Evolutionary conservation across 2,113 vertebrate species (phyloP), one percentile per base, ranked within the genome.

Genomic region (Sakesphorus luctuosus): DNA sequence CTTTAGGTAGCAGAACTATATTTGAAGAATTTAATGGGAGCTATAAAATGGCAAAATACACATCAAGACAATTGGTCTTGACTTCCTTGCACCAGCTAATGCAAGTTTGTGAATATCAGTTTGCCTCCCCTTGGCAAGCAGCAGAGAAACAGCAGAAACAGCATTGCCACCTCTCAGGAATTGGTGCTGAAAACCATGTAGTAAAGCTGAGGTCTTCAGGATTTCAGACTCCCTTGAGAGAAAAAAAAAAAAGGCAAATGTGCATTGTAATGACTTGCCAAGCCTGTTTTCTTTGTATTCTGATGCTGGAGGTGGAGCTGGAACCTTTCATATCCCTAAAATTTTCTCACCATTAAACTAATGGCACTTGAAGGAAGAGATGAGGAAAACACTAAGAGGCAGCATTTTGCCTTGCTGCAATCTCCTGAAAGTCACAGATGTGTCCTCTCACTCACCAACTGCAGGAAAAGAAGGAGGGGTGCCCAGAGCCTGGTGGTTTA

Each of bases 381-480:
- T 7, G 8, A 62, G 6, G 47, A 29, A 58, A 84, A 4, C 3
- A 40, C 7, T 26, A 20, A 14, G 4, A 84, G 4, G 16, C 44
- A 58, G 3, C 6, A 29, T 46, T 53, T 84, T 52, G 13, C 40
- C 33, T 62, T 71, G 10, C 36, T 84, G 10, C 19, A 67, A 18
- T 7, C 25, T 36, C 31, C 18, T 71, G 81, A 36, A 62, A 71
- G 21, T 23, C 31, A 66, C 13, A 71, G 36, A 11, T n/a, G 18
- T 38, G 25, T 18, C 8, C 1, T 69, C 12, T 52, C 0, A 0
- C 12, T 67, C 44, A 52, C 38, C 31, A 88, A 8, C 21, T 8
- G n/a, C 38, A 46, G 4, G 18, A 62, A 61, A 82, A 44, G 13
- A 11, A 52, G 8, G 33, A 55, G 65, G 5, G 3, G 3, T 2